phyloP scores from a whole-genome alignment of 2,888 invertebrate species.

The Exephanes ischioxanthus region DNA sequence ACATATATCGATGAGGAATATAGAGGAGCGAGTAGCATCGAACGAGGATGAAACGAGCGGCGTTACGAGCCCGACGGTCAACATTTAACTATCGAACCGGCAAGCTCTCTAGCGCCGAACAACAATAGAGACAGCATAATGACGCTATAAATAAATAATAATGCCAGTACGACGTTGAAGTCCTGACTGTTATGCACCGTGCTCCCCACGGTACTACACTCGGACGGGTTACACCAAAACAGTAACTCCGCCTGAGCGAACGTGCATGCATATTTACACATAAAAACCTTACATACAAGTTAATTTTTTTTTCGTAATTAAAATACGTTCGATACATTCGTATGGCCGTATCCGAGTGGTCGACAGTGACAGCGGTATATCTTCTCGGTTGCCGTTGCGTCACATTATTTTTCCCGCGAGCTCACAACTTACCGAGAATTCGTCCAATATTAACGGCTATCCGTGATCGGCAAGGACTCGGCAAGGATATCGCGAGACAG shows the following conservation, averaged over 20 bases:
- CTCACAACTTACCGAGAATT: constrained; percentile 61
- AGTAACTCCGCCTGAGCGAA: background rate
- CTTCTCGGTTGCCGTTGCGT: constrained; percentile 58
- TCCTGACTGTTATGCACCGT: constrained; percentile 1
- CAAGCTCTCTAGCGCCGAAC: constrained; percentile 43
- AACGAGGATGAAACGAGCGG: constrained; percentile 43
- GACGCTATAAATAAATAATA: constrained; percentile 83
- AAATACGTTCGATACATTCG: background rate
- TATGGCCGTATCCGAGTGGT: constrained; percentile 11
- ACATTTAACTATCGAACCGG: constrained; percentile 20
- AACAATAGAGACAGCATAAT: constrained; percentile 81
- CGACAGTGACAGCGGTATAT: constrained; percentile 46
- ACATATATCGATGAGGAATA: background rate
- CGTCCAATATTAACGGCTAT: constrained; percentile 60
- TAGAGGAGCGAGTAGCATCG: background rate
- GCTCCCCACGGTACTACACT: background rate
- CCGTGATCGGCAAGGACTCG: constrained; percentile 57
- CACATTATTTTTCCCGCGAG: constrained; percentile 27
- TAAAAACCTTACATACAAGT: constrained; percentile 5
- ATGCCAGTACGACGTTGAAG: constrained; percentile 73
- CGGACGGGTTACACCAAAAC: constrained; percentile 26
- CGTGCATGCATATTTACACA: constrained; percentile 6
- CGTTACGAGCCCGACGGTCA: constrained; percentile 34
- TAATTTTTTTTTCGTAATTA: background rate
- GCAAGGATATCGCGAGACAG: constrained; percentile 5